Percentiles rank a stretch among this genome's conserved stretches.
These are phyloP conservation scores for Taxidea taxus DNA, from an alignment of 2,113 vertebrate species.

Conservation along the genomic window DNA sequence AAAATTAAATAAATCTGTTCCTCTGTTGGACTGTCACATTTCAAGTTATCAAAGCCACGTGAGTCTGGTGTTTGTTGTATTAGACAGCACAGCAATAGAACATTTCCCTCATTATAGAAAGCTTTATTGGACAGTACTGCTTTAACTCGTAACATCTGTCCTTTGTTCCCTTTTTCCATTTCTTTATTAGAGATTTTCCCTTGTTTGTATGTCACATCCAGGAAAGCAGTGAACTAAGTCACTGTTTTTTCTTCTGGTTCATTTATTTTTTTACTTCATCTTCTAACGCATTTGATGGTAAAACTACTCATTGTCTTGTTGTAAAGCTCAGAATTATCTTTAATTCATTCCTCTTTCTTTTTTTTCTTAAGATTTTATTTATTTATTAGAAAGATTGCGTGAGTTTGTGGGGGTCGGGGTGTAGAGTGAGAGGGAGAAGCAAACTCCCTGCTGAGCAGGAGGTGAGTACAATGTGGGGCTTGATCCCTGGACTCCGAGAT, in stretches of 20 bases:
- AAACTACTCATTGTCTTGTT: background rate
- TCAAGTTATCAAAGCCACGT: background rate
- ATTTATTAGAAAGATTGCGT: too few relatives aligned
- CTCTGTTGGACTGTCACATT: background rate
- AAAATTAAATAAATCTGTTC: background rate
- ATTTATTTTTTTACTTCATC: background rate
- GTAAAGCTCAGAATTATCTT: background rate
- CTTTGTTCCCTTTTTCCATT: background rate
- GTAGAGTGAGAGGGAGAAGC: too few relatives aligned
- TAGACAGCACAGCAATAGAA: background rate
- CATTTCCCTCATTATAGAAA: background rate
- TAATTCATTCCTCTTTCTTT: background rate
- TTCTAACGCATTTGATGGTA: background rate
- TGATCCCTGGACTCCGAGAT: too few relatives aligned
- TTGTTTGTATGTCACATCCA: background rate
- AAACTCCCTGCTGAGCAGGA: too few relatives aligned
- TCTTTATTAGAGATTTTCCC: constrained; percentile 9
- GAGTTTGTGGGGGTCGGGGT: too few relatives aligned
- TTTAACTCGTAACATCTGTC: background rate
- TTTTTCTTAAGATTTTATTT: too few relatives aligned
- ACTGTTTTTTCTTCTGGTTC: background rate
- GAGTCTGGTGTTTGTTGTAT: background rate
- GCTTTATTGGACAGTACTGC: background rate
- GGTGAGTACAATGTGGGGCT: too few relatives aligned
- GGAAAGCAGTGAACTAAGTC: background rate